Evolutionary conservation across 2,113 vertebrate species (phyloP).

Genomic region (Seriola aureovittata): DNA sequence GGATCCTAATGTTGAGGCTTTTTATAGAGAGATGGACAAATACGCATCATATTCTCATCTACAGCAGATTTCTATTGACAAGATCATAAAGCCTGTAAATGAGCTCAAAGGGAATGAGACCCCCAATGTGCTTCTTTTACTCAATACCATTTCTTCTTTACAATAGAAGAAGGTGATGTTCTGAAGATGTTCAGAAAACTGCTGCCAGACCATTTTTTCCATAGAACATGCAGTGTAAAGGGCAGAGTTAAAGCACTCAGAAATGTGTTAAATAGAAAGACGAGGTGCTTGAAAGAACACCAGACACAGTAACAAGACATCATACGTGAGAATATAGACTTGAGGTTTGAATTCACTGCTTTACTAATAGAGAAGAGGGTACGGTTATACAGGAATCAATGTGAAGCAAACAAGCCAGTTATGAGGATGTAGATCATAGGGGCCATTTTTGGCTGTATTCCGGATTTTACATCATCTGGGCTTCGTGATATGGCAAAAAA

Average conservation of each 20-base stretch:
- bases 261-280: slow-evolving; percentile 22
- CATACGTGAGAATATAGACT: slow-evolving; percentile 2
- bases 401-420: neutral
- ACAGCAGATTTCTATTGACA: slow-evolving; percentile 13
- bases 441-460: neutral
- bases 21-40: slow-evolving; percentile 40
- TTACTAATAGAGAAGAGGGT: neutral
- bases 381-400: neutral
- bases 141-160: neutral
- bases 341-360: slow-evolving; percentile 12
- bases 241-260: neutral
- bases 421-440: neutral
- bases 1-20: slow-evolving; percentile 27
- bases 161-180: neutral
- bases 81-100: slow-evolving; percentile 32
- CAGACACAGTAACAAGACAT: slow-evolving; percentile 33
- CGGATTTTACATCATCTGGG: neutral
- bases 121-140: neutral
- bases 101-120: slow-evolving; percentile 21
- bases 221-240: neutral
- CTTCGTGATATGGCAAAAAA: too few relatives aligned
- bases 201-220: neutral
- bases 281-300: neutral
- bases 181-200: slow-evolving; percentile 8
- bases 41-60: slow-evolving; percentile 14